Evolutionary conservation across 1,140 invertebrate species (phyloP), one percentile per base, ranked within the genome.

Genomic region (Drosophila rhopaloa): DNA sequence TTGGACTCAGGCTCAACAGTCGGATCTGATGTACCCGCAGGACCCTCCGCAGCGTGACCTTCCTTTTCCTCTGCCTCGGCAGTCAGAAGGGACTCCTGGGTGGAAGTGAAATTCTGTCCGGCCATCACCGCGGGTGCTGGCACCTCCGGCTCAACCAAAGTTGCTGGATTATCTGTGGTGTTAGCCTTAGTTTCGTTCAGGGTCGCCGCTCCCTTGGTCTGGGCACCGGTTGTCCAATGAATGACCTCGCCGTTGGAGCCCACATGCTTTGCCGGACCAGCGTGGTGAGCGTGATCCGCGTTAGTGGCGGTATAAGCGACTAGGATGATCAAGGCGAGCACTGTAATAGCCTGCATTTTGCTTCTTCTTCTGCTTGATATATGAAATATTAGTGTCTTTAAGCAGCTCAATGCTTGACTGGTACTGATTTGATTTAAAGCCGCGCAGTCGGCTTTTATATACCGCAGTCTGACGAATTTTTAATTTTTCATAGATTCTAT

Each of bases 141-240:
- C 9, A 14, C 6, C n/a, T 16, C n/a, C 4, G 48, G 29, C 5
- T 35, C n/a, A 16, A 35, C 16, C 11, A n/a, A 14, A 14, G 11
- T 24, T 8, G 7, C n/a, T 10, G 44, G 9, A 24, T 46, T n/a
- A 16, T 41, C 41, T 13, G 11, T 48, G 5, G 32, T 13, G 57
- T 8, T 48, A 0, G 13, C 5, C 11, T 46, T 37, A 0, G 61
- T 50, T 3, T 54, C 41, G 29, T 66, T 63, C 0, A 76, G 16
- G 1, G 43, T 47, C 5, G 40, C 43, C 8, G 47, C 61, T 0
- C 74, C 77, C 16, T 73, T 73, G 14, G 38, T 50, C 5, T 55
- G 56, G 14, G 13, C 27, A 4, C 51, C 44, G 0, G 61, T 73
- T 0, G 40, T 27, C 77, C 62, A 74, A 32, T 77, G 60, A 0